A percentile compares a stretch with the other conserved stretches of the same genome.
Evolutionary conservation across 2,888 invertebrate species (phyloP).

Genomic region (Abrostola tripartita): DNA sequence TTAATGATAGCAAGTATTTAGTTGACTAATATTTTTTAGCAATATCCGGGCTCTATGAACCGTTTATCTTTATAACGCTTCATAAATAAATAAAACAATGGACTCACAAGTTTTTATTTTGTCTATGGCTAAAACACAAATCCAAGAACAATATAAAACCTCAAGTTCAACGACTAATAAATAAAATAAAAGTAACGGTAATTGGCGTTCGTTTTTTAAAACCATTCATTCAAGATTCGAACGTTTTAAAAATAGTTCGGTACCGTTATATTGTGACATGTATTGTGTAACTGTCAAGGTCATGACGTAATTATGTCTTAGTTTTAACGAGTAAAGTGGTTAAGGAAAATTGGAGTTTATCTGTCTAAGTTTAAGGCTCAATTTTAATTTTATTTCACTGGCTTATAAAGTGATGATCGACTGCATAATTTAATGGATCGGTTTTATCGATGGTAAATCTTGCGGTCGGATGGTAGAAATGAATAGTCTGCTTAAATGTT

Average conservation of each 20-base stretch:
- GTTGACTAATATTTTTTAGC: no score
- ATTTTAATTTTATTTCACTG: background rate
- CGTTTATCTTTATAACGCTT: background rate
- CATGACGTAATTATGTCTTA: background rate
- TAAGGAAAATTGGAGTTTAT: background rate
- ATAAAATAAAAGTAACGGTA: constrained; percentile 20
- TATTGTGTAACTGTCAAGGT: constrained; percentile 33
- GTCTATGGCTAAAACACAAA: constrained; percentile 3
- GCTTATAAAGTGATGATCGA: no score
- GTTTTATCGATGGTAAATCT: no score
- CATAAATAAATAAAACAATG: constrained; percentile 13
- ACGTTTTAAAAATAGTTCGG: constrained; percentile 18
- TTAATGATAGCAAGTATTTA: no score
- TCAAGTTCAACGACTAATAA: constrained; percentile 46
- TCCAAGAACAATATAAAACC: constrained; percentile 19
- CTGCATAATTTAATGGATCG: no score
- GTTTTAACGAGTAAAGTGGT: constrained; percentile 2
- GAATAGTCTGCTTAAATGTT: no score
- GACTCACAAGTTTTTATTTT: background rate
- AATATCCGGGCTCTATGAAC: background rate
- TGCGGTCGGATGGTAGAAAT: no score
- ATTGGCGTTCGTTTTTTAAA: constrained; percentile 11
- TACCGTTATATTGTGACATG: constrained; percentile 6
- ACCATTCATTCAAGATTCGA: constrained; percentile 6
- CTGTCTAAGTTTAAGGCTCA: background rate